Evolutionary conservation across 2,113 vertebrate genomes (phyloP).

Genomic region (Hippocampus zosterae): DNA sequence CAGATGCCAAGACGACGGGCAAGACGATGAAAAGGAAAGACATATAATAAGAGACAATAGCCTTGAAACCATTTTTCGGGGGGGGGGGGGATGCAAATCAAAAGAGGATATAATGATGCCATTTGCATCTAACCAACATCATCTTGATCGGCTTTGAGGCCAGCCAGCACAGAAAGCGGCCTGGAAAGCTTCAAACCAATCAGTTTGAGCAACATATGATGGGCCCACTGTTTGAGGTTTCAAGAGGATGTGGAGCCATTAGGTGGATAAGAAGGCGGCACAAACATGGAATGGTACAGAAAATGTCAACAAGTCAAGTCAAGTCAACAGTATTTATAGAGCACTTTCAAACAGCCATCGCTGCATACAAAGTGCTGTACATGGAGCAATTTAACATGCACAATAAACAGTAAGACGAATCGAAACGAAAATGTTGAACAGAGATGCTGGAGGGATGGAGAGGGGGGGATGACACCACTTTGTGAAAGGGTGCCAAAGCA

Average conservation of each 20-base stretch:
- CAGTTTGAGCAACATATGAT: not conserved
- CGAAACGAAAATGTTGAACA: not conserved
- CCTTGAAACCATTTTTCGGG: not conserved
- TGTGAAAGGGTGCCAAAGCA: not conserved
- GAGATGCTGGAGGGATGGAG: not conserved
- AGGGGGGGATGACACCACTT: not conserved
- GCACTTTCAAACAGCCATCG: no score
- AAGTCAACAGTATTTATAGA: no score
- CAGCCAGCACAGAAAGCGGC: not conserved
- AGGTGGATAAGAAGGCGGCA: conserved; percentile 18
- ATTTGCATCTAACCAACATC: not conserved
- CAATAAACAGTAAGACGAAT: no score
- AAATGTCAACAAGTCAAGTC: no score
- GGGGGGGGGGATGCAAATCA: no score
- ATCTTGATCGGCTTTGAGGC: not conserved
- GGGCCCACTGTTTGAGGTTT: not conserved
- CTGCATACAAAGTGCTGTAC: no score
- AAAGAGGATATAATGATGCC: not conserved
- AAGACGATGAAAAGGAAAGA: not conserved
- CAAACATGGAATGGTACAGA: not conserved
- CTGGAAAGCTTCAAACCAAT: not conserved
- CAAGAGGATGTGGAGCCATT: conserved; percentile 14
- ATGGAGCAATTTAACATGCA: no score
- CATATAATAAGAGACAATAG: not conserved
- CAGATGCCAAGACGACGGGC: not conserved